Evolutionary conservation across 2,888 invertebrate species (phyloP).

Genomic region (Eustalomyia histrio): DNA sequence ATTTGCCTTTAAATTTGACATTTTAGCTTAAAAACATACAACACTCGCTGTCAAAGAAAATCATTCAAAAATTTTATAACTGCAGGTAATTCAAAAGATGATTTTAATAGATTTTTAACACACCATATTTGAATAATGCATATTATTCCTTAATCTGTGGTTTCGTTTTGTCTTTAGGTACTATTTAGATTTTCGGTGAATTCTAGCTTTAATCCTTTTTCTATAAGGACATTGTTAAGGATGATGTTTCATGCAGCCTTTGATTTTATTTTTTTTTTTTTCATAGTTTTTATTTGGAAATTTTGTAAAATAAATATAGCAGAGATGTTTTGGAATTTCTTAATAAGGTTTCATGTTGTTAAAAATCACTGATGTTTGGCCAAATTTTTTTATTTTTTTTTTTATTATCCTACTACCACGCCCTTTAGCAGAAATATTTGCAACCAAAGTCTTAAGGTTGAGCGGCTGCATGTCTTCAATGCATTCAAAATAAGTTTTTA

Average conservation of each 20-base stretch:
- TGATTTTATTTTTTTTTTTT: not conserved
- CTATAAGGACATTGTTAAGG: not conserved
- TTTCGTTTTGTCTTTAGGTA: not conserved
- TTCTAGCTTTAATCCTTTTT: not conserved
- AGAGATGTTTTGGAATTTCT: not conserved
- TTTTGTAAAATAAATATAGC: not conserved
- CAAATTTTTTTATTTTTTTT: too few species aligned
- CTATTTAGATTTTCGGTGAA: not conserved
- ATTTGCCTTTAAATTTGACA: constrained; percentile 43
- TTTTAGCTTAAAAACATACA: constrained; percentile 46
- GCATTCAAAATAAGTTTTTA: too few species aligned
- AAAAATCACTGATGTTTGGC: not conserved
- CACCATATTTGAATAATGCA: too few species aligned
- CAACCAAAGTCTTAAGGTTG: too few species aligned
- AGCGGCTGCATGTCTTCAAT: too few species aligned
- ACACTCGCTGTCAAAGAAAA: constrained; percentile 38
- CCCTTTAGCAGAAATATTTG: too few species aligned
- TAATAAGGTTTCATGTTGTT: not conserved
- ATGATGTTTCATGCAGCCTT: not conserved
- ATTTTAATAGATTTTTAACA: constrained; percentile 15
- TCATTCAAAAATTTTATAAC: constrained; percentile 44
- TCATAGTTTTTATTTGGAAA: not conserved
- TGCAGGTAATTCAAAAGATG: constrained; percentile 38
- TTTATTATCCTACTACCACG: too few species aligned
- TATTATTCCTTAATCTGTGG: not conserved